Evolutionary conservation across 2,797 vertebrate species (phyloP).

Genomic region (Hirundo rustica): DNA sequence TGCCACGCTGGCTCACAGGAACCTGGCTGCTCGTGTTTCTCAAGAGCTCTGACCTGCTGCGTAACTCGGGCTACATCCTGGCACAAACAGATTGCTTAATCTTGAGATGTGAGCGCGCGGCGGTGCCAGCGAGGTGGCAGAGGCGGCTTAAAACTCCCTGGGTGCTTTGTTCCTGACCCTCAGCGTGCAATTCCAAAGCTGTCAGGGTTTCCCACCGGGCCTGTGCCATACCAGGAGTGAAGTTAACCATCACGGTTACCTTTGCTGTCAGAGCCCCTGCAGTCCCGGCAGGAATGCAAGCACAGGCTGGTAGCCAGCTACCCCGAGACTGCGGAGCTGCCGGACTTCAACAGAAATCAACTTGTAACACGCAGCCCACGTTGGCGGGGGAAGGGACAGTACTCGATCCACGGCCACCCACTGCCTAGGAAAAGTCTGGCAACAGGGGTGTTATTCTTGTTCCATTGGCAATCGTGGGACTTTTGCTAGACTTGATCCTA

Average conservation of each 20-base stretch:
- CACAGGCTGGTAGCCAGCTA: slow-evolving; percentile 44
- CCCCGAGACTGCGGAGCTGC: slow-evolving; percentile 10
- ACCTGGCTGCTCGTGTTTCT: background rate
- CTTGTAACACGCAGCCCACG: slow-evolving; percentile 46
- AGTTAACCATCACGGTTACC: slow-evolving; percentile 18
- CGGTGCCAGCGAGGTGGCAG: background rate
- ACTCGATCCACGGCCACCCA: slow-evolving; percentile 64
- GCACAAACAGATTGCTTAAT: background rate
- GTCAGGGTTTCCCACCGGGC: background rate
- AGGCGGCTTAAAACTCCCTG: background rate
- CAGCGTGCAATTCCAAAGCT: background rate
- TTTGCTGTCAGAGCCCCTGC: slow-evolving; percentile 30
- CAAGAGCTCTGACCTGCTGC: background rate
- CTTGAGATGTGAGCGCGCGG: background rate
- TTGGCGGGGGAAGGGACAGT: slow-evolving; percentile 58
- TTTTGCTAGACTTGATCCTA: slow-evolving; percentile 72
- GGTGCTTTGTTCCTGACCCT: background rate
- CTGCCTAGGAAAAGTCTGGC: slow-evolving; percentile 69
- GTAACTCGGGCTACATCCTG: background rate
- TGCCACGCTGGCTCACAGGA: background rate
- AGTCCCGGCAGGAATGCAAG: slow-evolving; percentile 36
- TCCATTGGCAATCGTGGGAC: slow-evolving; percentile 65
- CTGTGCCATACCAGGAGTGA: slow-evolving; percentile 23
- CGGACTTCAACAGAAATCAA: slow-evolving; percentile 56
- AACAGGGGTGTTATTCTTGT: slow-evolving; percentile 72